Percentiles rank a stretch among this genome's conserved stretches.
These are phyloP conservation scores for Nephrotoma guestfalica DNA, from an alignment of 2,888 invertebrate genomes.

Conservation along the genomic window DNA sequence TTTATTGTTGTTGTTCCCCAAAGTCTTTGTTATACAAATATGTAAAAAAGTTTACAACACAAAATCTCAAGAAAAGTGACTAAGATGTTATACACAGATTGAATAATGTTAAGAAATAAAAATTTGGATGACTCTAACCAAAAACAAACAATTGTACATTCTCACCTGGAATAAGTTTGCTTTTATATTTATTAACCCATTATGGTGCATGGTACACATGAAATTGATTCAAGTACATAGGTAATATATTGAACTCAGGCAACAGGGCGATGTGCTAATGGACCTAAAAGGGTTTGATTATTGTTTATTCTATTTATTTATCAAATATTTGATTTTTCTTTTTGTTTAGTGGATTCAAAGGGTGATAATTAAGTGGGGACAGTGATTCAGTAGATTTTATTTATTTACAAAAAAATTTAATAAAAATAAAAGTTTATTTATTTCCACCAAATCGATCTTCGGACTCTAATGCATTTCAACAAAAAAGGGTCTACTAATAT, in stretches of 20 bases:
- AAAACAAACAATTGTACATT: background rate
- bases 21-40: background rate
- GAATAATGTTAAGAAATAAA: background rate
- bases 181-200: background rate
- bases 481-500: background rate
- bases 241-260: too few species aligned
- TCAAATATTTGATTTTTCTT: background rate
- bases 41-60: background rate
- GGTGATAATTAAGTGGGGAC: background rate
- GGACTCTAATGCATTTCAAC: background rate
- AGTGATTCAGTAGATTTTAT: background rate
- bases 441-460: background rate
- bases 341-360: background rate
- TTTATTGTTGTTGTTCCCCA: background rate
- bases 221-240: too few species aligned
- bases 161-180: background rate
- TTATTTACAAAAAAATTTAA: background rate
- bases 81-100: background rate
- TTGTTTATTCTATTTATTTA: background rate
- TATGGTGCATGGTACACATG: background rate
- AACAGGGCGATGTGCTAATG: background rate
- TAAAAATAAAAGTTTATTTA: background rate
- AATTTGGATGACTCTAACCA: background rate
- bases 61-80: background rate
- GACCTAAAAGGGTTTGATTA: background rate